Evolutionary conservation across 1,140 invertebrate species (phyloP).

Genomic region (Trichogramma pretiosum): DNA sequence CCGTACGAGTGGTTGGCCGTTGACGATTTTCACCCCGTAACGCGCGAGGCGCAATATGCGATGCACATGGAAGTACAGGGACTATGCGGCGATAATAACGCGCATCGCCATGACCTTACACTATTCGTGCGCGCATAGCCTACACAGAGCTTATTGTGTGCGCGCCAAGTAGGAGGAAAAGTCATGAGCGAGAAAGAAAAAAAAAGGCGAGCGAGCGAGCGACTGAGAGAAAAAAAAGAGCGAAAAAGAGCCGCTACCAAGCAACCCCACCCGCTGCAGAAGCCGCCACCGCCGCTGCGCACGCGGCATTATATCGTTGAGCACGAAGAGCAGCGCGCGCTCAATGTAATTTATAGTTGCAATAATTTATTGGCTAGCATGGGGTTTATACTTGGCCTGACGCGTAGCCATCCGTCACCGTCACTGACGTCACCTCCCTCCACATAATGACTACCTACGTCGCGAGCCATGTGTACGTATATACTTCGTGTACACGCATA

Average conservation of each 20-base stretch:
- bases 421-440: conserved; percentile 46
- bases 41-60: too few relatives aligned
- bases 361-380: conserved; percentile 49
- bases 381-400: conserved; percentile 47
- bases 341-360: conserved; percentile 49
- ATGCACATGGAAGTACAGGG: too few relatives aligned
- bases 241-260: too few relatives aligned
- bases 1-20: too few relatives aligned
- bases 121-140: too few relatives aligned
- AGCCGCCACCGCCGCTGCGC: conserved; percentile 24
- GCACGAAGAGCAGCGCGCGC: conserved; percentile 36
- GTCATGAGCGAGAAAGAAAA: too few relatives aligned
- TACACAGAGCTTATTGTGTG: too few relatives aligned
- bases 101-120: too few relatives aligned
- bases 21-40: too few relatives aligned
- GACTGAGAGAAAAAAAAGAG: not conserved
- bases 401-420: conserved; percentile 47
- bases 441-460: conserved; percentile 44
- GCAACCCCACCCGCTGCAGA: conserved; percentile 39
- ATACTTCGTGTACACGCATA: too few relatives aligned
- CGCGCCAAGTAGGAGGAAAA: too few relatives aligned
- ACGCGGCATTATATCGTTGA: conserved; percentile 44
- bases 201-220: not conserved
- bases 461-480: conserved; percentile 20
- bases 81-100: too few relatives aligned